phyloP scores from a whole-genome alignment of 2,113 vertebrate species.

The Macquaria ambigua region DNA sequence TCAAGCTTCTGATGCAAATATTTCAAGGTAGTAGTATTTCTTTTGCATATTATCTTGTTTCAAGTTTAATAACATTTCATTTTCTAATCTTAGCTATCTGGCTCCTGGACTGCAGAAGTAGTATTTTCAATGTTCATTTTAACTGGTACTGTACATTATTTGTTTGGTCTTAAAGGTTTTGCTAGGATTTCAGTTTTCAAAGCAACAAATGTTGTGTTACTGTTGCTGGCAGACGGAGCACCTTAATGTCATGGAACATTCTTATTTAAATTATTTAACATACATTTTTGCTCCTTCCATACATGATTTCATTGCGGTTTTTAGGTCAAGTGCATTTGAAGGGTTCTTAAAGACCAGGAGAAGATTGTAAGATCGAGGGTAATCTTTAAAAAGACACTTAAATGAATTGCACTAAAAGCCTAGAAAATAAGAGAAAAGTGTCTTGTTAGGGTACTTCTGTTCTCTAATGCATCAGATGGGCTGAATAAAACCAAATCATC shows the following conservation, averaged over 20 bases:
- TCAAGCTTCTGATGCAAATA: neutral
- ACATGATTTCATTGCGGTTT: neutral
- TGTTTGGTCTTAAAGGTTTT: neutral
- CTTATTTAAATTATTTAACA: conserved; percentile 25
- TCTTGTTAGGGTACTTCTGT: neutral
- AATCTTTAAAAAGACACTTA: neutral
- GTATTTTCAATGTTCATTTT: neutral
- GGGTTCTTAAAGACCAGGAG: neutral
- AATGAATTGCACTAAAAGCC: neutral
- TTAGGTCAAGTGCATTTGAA: neutral
- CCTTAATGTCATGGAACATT: neutral
- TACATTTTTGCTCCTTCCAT: neutral
- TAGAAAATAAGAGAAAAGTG: neutral
- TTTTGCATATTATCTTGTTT: neutral
- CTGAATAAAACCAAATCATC: neutral
- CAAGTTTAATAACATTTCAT: neutral
- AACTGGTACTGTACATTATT: neutral
- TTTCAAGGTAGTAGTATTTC: neutral
- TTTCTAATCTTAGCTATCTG: neutral
- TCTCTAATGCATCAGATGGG: neutral
- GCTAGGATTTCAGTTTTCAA: neutral
- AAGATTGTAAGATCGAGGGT: neutral
- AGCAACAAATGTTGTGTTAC: neutral
- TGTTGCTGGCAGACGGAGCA: neutral
- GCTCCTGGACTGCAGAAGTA: neutral